These are phyloP conservation scores for Pyrocephalus nanus DNA, from an alignment of 2,797 vertebrate genomes.

Conservation along the genomic window DNA sequence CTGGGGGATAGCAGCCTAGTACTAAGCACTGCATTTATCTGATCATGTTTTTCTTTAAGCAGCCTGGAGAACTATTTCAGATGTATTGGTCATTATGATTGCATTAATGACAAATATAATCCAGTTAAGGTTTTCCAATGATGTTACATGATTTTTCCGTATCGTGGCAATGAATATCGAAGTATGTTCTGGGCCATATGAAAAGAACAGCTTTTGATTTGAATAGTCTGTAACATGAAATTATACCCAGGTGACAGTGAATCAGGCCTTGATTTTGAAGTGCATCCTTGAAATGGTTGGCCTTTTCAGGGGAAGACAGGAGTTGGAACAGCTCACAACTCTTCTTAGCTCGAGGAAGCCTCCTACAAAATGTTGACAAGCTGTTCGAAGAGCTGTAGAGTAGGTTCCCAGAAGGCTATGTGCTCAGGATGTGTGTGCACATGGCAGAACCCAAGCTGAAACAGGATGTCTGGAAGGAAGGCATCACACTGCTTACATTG, in stretches of 20 bases:
- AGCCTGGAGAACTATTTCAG: background rate
- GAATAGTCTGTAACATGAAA: background rate
- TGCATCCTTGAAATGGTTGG: background rate
- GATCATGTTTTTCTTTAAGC: background rate
- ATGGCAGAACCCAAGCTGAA: background rate
- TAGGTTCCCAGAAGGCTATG: background rate
- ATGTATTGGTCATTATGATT: background rate
- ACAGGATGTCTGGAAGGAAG: background rate
- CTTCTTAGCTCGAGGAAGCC: background rate
- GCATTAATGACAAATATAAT: background rate
- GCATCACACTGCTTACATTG: background rate
- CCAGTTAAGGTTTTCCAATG: background rate
- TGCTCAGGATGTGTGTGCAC: background rate
- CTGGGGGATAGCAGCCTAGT: background rate
- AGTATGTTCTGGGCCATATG: background rate
- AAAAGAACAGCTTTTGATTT: slow-evolving; percentile 1
- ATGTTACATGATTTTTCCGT: background rate
- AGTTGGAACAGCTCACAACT: background rate
- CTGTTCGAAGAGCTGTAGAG: background rate
- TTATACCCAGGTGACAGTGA: background rate
- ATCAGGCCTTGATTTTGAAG: background rate
- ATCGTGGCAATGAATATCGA: background rate
- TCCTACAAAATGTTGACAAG: background rate
- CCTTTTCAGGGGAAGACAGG: background rate
- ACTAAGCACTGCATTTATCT: background rate